Conservation (phyloP, 2,797 vertebrate genomes). For the Artibeus jamaicensis region DNA sequence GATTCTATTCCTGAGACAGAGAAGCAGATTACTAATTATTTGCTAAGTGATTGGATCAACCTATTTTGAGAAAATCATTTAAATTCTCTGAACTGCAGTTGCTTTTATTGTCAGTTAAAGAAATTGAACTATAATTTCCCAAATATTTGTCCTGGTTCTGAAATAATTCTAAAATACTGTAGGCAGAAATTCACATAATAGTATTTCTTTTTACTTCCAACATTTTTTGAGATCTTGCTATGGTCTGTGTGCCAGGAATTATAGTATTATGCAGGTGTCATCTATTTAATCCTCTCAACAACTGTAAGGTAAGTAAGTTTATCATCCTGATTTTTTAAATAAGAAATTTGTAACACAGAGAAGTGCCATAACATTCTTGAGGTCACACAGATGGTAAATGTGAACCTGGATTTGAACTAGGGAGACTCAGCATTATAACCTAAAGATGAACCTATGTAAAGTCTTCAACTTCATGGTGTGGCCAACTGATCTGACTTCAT, state of each 20-base stretch:
- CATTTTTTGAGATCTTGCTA: background rate
- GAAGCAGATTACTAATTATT: background rate
- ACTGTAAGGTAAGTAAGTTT: background rate
- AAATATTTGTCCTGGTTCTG: background rate
- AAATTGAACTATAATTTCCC: background rate
- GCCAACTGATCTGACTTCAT: background rate
- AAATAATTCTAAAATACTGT: background rate
- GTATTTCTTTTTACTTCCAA: background rate
- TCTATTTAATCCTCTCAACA: background rate
- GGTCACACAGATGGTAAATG: background rate
- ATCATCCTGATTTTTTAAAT: background rate
- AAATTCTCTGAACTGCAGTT: background rate
- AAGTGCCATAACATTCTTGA: background rate
- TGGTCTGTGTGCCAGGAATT: background rate
- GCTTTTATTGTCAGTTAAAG: background rate
- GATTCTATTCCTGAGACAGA: background rate
- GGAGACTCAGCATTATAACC: background rate
- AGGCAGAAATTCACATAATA: background rate
- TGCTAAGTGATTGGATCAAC: background rate
- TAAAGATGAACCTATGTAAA: background rate
- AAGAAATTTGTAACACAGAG: background rate
- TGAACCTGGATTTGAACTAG: background rate
- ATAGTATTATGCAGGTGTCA: background rate
- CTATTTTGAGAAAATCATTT: background rate
- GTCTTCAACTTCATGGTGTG: background rate